These are phyloP conservation scores for Drosophila guanche DNA, from an alignment of 1,140 invertebrate genomes.

Conservation along the genomic window DNA sequence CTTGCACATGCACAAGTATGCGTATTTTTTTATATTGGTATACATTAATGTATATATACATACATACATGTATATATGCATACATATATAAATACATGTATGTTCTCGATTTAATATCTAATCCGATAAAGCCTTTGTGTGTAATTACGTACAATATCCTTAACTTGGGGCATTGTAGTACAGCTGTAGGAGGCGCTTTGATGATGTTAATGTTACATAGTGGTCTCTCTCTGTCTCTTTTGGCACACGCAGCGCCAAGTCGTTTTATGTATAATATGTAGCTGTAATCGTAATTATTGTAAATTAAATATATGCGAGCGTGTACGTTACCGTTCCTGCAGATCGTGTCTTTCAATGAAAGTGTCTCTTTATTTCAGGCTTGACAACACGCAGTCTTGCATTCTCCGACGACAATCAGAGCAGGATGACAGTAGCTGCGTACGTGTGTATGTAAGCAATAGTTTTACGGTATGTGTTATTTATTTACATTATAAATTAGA, in stretches of 20 bases:
- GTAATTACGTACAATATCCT: background rate
- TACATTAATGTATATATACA: slow-evolving; percentile 3
- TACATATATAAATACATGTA: background rate
- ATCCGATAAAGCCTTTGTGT: slow-evolving; percentile 5
- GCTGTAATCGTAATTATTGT: slow-evolving; percentile 39
- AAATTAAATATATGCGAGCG: slow-evolving; percentile 50
- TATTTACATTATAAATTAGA: slow-evolving; percentile 25
- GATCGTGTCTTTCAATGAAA: background rate
- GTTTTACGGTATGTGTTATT: background rate
- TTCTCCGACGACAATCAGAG: background rate
- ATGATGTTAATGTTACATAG: slow-evolving; percentile 28
- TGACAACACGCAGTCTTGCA: background rate
- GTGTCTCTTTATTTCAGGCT: background rate
- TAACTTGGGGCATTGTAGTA: slow-evolving; percentile 11
- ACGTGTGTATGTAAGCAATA: no score
- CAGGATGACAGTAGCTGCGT: background rate
- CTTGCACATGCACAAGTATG: slow-evolving; percentile 1
- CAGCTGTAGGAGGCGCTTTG: slow-evolving; percentile 20
- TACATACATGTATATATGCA: background rate
- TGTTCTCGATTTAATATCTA: slow-evolving; percentile 4
- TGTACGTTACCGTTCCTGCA: slow-evolving; percentile 47
- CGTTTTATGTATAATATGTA: slow-evolving; percentile 39
- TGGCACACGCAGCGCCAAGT: background rate
- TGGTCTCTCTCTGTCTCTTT: no score
- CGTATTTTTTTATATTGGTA: background rate